Evolutionary conservation across 1,140 invertebrate species (phyloP).

Genomic region (Phocides pigmalion): DNA sequence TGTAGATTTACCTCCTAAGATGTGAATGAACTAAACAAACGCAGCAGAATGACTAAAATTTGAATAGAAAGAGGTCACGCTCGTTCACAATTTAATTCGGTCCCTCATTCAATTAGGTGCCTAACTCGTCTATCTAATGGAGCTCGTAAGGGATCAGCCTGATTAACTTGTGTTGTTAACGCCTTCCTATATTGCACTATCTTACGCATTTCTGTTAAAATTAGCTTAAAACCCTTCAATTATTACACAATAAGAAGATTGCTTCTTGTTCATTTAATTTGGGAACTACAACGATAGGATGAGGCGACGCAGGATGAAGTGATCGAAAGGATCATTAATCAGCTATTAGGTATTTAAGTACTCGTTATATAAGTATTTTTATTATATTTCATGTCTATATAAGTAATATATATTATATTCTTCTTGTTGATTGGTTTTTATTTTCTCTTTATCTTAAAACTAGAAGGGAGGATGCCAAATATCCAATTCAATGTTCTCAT

Average conservation of each 20-base stretch:
- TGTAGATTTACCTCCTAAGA: conserved; percentile 41
- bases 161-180: conserved; percentile 70
- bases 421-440: no score
- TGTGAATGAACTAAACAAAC: conserved; percentile 42
- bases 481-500: no score
- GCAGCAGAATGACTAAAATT: conserved; percentile 46
- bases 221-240: conserved; percentile 11
- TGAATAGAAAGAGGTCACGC: conserved; percentile 77
- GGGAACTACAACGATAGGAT: background rate
- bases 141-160: conserved; percentile 68
- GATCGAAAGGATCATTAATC: no score
- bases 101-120: conserved; percentile 73
- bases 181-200: conserved; percentile 46
- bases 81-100: conserved; percentile 68
- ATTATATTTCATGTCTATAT: no score
- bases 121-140: conserved; percentile 66
- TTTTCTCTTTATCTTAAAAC: no score
- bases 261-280: background rate
- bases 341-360: no score
- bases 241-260: background rate
- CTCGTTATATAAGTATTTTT: no score
- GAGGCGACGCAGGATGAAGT: no score
- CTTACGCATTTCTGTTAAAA: conserved; percentile 11
- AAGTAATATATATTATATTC: no score
- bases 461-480: no score